A percentile compares a stretch with the other conserved stretches of the same genome.
Evolutionary conservation across 2,113 vertebrate genomes (phyloP).

Genomic region (Clupea harengus): DNA sequence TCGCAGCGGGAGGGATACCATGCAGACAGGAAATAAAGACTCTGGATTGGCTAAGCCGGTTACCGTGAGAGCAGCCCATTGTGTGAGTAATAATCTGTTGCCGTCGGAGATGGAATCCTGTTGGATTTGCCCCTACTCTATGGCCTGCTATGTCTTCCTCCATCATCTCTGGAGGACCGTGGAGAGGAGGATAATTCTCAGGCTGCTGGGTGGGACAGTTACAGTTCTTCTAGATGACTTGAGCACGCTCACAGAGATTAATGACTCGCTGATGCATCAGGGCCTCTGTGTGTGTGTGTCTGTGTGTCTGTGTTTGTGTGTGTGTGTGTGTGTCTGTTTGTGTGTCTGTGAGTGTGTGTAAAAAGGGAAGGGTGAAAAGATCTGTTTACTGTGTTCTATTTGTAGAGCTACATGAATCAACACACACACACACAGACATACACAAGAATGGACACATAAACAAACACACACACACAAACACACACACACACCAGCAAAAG

Average conservation of each 20-base stretch:
- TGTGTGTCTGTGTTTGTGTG: conserved; percentile 24
- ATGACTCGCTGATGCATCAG: not conserved
- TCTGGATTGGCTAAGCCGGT: not conserved
- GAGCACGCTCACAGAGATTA: not conserved
- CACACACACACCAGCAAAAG: too few species aligned
- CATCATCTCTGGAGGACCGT: not conserved
- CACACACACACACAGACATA: not conserved
- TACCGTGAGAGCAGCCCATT: not conserved
- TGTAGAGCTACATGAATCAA: not conserved
- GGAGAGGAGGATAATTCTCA: not conserved
- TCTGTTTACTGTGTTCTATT: not conserved
- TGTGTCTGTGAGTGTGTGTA: not conserved
- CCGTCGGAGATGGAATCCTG: not conserved
- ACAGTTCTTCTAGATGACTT: not conserved
- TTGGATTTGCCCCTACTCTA: not conserved
- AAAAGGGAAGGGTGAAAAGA: not conserved
- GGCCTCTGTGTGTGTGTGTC: conserved; percentile 11
- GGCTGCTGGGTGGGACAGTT: not conserved
- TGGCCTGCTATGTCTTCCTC: not conserved
- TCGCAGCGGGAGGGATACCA: not conserved
- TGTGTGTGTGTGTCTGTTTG: conserved; percentile 15
- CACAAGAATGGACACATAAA: not conserved
- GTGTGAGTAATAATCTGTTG: not conserved
- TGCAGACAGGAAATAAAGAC: not conserved
- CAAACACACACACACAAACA: not conserved